Percentiles rank a stretch among this genome's conserved stretches.
Conservation (phyloP, 2,797 vertebrate genomes). For the Galaxias olidus region DNA sequence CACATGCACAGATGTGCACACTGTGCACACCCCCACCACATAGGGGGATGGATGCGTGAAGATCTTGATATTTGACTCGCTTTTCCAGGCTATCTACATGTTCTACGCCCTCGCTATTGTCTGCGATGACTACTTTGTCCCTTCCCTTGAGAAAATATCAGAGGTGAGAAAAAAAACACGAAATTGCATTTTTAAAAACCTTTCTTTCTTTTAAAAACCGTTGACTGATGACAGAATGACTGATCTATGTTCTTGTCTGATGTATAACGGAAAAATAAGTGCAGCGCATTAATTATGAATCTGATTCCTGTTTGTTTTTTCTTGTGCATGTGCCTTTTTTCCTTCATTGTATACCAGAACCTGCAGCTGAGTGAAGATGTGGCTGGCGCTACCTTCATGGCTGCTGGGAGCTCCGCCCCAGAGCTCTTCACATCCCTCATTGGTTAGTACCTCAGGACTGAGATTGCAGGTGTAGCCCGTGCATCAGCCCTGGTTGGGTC, state of each 20-base stretch:
- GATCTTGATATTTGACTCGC: slow-evolving; percentile 2
- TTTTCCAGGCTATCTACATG: slow-evolving; percentile 79
- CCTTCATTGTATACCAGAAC: slow-evolving; percentile 59
- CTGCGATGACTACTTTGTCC: slow-evolving; percentile 83
- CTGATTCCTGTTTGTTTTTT: not conserved
- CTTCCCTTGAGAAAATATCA: slow-evolving; percentile 81
- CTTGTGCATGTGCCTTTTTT: not conserved
- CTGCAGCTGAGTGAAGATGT: slow-evolving; percentile 82
- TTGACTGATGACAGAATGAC: no score
- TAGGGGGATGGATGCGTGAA: no score
- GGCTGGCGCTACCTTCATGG: slow-evolving; percentile 82
- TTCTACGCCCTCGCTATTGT: slow-evolving; percentile 82
- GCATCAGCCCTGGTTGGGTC: not conserved
- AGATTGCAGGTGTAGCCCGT: not conserved
- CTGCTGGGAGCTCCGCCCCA: slow-evolving; percentile 81
- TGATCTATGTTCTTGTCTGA: no score
- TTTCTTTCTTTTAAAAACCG: not conserved
- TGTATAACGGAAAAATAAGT: no score
- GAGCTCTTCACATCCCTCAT: slow-evolving; percentile 83
- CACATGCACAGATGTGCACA: no score
- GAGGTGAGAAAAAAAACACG: slow-evolving; percentile 65
- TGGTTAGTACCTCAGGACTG: slow-evolving; percentile 59
- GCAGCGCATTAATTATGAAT: not conserved
- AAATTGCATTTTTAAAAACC: no score
- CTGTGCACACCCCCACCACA: no score